Evolutionary conservation across 2,888 invertebrate species (phyloP).

Genomic region (Ichneumon xanthorius): DNA sequence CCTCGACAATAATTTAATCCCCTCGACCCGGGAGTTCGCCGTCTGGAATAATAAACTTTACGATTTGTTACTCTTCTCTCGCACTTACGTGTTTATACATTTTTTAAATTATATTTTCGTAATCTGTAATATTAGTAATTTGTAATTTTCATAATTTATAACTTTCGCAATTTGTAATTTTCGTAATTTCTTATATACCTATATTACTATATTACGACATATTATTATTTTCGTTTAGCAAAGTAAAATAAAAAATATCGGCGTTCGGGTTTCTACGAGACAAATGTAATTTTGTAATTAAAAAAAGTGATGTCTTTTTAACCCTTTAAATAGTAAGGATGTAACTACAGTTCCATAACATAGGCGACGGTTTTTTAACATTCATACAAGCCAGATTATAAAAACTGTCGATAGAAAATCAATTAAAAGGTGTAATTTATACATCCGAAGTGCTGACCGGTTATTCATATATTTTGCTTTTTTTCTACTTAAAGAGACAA

Average conservation of each 20-base stretch:
- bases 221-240: background rate
- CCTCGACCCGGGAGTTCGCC: background rate
- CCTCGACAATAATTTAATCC: conserved; percentile 2
- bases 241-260: background rate
- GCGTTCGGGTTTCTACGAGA: background rate
- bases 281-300: background rate
- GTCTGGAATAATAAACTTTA: background rate
- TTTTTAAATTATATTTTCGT: background rate
- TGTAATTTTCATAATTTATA: too few relatives aligned
- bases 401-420: background rate
- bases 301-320: background rate
- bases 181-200: background rate
- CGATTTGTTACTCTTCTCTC: background rate
- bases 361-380: too few relatives aligned
- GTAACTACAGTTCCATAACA: background rate
- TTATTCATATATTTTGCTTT: background rate
- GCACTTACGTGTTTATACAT: background rate
- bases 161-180: background rate
- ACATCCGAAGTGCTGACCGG: background rate
- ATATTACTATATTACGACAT: background rate
- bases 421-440: background rate
- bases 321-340: background rate
- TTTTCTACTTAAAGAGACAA: background rate
- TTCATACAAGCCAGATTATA: background rate
- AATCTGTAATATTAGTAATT: too few relatives aligned